Percentiles rank a stretch among this genome's conserved stretches.
Evolutionary conservation across 1,140 invertebrate species (phyloP).

Genomic region (Cepaea nemoralis): DNA sequence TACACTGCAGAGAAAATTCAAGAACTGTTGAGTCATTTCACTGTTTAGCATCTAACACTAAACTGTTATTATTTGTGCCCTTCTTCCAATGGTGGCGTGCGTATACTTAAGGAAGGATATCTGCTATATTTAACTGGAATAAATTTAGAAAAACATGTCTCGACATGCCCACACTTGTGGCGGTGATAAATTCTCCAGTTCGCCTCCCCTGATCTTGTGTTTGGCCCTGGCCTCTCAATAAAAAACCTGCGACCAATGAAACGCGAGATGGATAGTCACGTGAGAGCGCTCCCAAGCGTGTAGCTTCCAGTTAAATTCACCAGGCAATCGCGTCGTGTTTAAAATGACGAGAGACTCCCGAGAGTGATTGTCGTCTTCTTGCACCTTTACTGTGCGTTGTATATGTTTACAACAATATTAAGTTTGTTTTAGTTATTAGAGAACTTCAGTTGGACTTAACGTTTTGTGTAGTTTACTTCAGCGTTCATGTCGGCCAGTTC

Average conservation of each 20-base stretch:
- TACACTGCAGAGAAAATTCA: too few relatives aligned
- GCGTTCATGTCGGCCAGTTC: neutral
- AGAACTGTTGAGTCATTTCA: too few relatives aligned
- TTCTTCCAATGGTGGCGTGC: neutral
- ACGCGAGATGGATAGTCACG: neutral
- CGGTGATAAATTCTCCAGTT: neutral
- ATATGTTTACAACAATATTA: too few relatives aligned
- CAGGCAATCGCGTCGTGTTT: too few relatives aligned
- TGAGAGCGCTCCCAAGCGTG: neutral
- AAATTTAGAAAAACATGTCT: neutral
- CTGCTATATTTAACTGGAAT: neutral
- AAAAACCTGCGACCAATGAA: constrained; percentile 5
- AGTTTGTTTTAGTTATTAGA: neutral
- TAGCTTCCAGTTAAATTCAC: neutral
- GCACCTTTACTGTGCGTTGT: neutral
- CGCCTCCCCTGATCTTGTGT: neutral
- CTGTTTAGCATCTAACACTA: too few relatives aligned
- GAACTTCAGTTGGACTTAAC: neutral
- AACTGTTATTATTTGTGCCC: too few relatives aligned
- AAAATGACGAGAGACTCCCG: too few relatives aligned
- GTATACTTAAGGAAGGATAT: neutral
- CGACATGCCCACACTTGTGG: neutral
- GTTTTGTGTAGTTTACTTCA: neutral
- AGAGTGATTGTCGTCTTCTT: too few relatives aligned
- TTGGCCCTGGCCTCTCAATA: neutral